Percentiles rank a stretch among this genome's conserved stretches.
Evolutionary conservation across 2,113 vertebrate species (phyloP).

Genomic region (Cyanoderma ruficeps): DNA sequence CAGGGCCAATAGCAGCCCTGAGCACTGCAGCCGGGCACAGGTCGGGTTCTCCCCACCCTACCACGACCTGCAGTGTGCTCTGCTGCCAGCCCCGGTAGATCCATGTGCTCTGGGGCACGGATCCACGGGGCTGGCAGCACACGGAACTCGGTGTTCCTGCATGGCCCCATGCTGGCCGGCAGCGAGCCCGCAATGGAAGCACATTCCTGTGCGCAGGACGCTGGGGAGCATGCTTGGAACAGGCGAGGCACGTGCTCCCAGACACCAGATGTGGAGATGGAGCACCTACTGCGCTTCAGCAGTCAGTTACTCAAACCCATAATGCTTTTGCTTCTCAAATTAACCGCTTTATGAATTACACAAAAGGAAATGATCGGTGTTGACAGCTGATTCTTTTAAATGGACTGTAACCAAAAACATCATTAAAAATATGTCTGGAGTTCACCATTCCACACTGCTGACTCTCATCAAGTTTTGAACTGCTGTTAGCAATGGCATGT

Average conservation of each 20-base stretch:
- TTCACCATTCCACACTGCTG: constrained; percentile 19
- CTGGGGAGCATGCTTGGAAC: background rate
- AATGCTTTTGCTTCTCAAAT: constrained; percentile 54
- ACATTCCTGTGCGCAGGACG: background rate
- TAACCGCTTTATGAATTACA: constrained; percentile 36
- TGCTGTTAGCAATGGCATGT: constrained; percentile 12
- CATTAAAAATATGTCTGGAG: constrained; percentile 14
- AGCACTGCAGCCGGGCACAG: background rate
- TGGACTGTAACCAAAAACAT: constrained; percentile 28
- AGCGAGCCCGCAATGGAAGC: background rate
- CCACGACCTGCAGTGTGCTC: fast-evolving
- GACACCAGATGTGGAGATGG: background rate
- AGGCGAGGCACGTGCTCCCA: background rate
- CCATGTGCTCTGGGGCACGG: fast-evolving
- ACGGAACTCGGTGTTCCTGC: fast-evolving
- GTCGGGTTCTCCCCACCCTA: fast-evolving
- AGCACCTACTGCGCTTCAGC: constrained; percentile 29
- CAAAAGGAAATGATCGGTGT: constrained; percentile 20
- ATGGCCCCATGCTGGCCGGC: background rate
- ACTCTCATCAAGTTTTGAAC: constrained; percentile 7
- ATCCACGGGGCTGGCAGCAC: fast-evolving
- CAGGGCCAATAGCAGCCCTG: background rate
- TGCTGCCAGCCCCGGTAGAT: fast-evolving
- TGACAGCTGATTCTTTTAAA: constrained; percentile 55
- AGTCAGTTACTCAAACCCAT: constrained; percentile 16